Percentiles rank a stretch among this genome's conserved stretches.
Conservation (phyloP, 1,140 invertebrate genomes). For the Bombus pascuorum region DNA sequence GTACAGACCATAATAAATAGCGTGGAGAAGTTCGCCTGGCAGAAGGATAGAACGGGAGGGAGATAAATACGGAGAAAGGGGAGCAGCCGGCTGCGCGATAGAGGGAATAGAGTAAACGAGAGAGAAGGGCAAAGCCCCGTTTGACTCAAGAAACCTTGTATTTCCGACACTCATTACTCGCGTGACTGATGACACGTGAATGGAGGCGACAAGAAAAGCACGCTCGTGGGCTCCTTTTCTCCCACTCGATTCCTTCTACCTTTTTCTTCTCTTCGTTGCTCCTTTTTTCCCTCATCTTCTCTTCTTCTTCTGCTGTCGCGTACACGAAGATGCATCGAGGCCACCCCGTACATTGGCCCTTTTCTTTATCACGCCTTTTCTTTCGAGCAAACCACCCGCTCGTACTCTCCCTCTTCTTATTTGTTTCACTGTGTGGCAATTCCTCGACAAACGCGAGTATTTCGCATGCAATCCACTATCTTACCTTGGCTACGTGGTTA, state of each 20-base stretch:
- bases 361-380: conserved; percentile 19
- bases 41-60: conserved; percentile 30
- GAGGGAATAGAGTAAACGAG: background rate
- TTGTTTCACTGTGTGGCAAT: conserved; percentile 3
- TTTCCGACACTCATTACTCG: conserved; percentile 78
- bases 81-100: background rate
- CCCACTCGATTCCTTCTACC: conserved; percentile 22
- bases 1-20: conserved; percentile 71
- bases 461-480: conserved; percentile 58
- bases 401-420: background rate
- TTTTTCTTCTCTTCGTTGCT: conserved; percentile 2
- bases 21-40: conserved; percentile 49
- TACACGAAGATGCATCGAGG: conserved; percentile 25
- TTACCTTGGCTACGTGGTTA: background rate
- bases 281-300: conserved; percentile 15
- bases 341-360: conserved; percentile 37
- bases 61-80: conserved; percentile 23
- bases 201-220: conserved; percentile 75
- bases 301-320: background rate
- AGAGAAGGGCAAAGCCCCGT: conserved; percentile 49
- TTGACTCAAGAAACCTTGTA: conserved; percentile 73
- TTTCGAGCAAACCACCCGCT: background rate
- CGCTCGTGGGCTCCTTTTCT: conserved; percentile 56
- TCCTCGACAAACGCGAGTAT: conserved; percentile 23
- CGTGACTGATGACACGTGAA: conserved; percentile 79